Conservation (phyloP, 2,113 vertebrate genomes). For the Orcinus orca region DNA sequence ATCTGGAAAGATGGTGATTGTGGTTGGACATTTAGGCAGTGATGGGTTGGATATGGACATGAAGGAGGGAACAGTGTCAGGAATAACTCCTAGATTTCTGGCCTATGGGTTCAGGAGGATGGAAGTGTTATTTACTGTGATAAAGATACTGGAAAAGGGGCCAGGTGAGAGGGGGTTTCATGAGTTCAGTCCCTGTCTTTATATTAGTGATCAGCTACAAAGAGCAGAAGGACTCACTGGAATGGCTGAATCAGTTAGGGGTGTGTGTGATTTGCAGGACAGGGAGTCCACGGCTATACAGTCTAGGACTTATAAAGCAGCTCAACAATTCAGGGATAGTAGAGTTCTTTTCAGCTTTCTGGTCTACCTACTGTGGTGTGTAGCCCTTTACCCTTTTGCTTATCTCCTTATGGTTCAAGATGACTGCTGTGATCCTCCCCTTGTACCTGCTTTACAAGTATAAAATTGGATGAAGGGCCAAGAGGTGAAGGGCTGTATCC, state of each 20-base stretch:
- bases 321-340: background rate
- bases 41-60: background rate
- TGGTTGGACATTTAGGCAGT: background rate
- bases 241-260: background rate
- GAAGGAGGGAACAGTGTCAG: background rate
- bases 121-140: background rate
- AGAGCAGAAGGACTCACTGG: background rate
- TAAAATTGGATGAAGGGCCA: background rate
- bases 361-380: background rate
- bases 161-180: background rate
- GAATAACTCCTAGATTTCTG: background rate
- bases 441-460: background rate
- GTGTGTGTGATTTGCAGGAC: background rate
- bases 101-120: background rate
- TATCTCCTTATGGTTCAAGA: background rate
- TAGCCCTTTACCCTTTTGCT: background rate
- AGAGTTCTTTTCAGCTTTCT: background rate
- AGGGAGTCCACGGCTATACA: background rate
- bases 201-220: background rate
- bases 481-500: background rate
- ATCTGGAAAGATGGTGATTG: background rate
- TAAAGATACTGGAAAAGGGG: background rate
- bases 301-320: background rate
- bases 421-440: background rate
- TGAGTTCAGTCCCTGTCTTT: background rate